phyloP scores from a whole-genome alignment of 2,888 invertebrate genomes.

The Oligia fasciuncula region DNA sequence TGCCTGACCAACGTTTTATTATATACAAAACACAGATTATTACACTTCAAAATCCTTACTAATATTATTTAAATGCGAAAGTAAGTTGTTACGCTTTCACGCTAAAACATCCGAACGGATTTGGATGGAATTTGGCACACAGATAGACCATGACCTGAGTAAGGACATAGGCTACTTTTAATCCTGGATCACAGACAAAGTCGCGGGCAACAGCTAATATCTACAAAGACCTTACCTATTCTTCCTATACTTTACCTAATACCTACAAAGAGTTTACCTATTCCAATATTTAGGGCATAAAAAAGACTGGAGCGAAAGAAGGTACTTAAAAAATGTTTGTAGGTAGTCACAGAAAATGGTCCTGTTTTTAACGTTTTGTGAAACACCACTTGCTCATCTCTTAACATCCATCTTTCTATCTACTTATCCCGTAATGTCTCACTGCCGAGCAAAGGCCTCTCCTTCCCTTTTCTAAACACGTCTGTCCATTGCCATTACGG shows the following conservation, averaged over 20 bases:
- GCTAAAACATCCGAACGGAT: too few relatives aligned
- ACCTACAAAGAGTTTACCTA: not conserved
- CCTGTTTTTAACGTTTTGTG: not conserved
- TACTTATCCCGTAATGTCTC: not conserved
- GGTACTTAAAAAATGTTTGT: not conserved
- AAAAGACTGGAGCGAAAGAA: not conserved
- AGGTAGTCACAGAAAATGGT: not conserved
- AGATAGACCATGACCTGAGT: too few relatives aligned
- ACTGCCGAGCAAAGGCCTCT: too few relatives aligned
- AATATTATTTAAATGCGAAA: too few relatives aligned
- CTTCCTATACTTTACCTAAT: not conserved
- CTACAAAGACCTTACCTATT: not conserved
- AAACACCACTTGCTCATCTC: not conserved
- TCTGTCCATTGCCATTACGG: not conserved
- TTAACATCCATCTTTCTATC: not conserved
- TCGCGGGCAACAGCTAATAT: not conserved
- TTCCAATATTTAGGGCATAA: not conserved
- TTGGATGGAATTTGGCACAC: too few relatives aligned
- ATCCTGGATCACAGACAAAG: too few relatives aligned
- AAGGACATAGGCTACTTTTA: too few relatives aligned
- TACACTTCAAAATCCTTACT: too few relatives aligned
- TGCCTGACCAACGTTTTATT: too few relatives aligned
- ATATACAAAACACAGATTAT: too few relatives aligned
- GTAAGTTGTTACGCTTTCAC: too few relatives aligned
- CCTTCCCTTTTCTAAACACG: not conserved